Conservation (phyloP, 2,113 vertebrate genomes). For the Hemiscyllium ocellatum region DNA sequence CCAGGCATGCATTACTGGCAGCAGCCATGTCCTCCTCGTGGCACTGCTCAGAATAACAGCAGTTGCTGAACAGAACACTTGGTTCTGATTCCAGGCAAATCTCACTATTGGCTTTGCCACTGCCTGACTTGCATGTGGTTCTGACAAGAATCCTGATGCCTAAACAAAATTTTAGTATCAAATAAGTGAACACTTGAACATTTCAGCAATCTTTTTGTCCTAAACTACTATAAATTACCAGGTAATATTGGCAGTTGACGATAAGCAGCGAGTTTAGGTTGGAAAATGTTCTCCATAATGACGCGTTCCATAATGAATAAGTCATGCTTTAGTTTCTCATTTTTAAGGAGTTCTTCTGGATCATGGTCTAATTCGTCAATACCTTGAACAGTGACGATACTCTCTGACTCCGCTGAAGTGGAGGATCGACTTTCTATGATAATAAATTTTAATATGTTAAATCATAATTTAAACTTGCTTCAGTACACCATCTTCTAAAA, state of each 20-base stretch:
- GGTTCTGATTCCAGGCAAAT: too few species aligned
- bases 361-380: constrained; percentile 47
- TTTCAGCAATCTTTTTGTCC: not conserved
- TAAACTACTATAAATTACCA: constrained; percentile 54
- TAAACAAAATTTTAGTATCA: too few species aligned
- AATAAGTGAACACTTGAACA: not conserved
- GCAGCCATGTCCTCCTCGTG: too few species aligned
- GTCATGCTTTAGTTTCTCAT: constrained; percentile 62
- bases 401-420: constrained; percentile 52
- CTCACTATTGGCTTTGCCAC: too few species aligned
- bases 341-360: constrained; percentile 55
- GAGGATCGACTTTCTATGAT: constrained; percentile 51
- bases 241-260: constrained; percentile 64
- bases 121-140: too few species aligned
- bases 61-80: too few species aligned
- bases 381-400: constrained; percentile 43
- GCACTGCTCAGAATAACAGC: too few species aligned
- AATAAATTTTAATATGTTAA: not conserved
- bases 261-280: constrained; percentile 72
- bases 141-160: too few species aligned
- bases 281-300: constrained; percentile 70
- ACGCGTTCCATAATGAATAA: constrained; percentile 75
- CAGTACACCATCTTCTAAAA: not conserved
- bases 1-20: too few species aligned
- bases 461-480: not conserved